Percentiles rank a stretch among this genome's conserved stretches.
Evolutionary conservation across 2,888 invertebrate species (phyloP).

Genomic region (Euproctis similis): DNA sequence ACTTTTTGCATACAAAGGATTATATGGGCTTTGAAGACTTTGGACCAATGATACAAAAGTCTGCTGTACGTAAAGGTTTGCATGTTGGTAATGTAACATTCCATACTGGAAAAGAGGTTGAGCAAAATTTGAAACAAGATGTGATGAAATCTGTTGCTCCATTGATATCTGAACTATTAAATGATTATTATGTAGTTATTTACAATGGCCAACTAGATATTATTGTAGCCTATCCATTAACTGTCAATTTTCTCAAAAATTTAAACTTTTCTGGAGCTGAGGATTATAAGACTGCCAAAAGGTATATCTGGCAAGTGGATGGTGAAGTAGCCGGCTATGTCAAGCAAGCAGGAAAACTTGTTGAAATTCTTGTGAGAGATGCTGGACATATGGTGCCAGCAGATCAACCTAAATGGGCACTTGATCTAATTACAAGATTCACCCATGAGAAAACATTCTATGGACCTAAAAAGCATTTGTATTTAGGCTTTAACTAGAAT

Average conservation of each 20-base stretch:
- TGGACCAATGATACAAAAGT: slow-evolving; percentile 78
- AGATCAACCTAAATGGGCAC: slow-evolving; percentile 86
- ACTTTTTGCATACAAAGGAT: slow-evolving; percentile 80
- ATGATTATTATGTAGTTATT: slow-evolving; percentile 82
- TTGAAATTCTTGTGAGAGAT: slow-evolving; percentile 83
- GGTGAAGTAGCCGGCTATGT: slow-evolving; percentile 84
- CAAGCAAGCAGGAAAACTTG: slow-evolving; percentile 81
- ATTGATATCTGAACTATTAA: slow-evolving; percentile 80
- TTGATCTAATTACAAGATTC: slow-evolving; percentile 82
- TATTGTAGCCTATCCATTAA: slow-evolving; percentile 91
- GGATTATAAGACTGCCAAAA: slow-evolving; percentile 79
- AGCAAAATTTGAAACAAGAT: slow-evolving; percentile 82
- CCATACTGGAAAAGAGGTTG: slow-evolving; percentile 79
- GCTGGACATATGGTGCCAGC: slow-evolving; percentile 89
- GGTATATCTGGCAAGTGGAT: slow-evolving; percentile 82
- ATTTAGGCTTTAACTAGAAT: too few species aligned
- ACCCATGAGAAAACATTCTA: slow-evolving; percentile 71
- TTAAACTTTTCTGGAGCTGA: slow-evolving; percentile 81
- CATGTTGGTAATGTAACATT: slow-evolving; percentile 90
- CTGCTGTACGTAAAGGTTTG: slow-evolving; percentile 80
- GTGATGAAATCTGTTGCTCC: slow-evolving; percentile 87
- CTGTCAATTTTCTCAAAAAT: slow-evolving; percentile 84
- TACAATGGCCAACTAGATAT: slow-evolving; percentile 95
- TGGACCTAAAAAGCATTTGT: too few species aligned
- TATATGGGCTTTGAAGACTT: slow-evolving; percentile 69